Conservation (phyloP, 2,113 vertebrate species). For the Caracal caracal region DNA sequence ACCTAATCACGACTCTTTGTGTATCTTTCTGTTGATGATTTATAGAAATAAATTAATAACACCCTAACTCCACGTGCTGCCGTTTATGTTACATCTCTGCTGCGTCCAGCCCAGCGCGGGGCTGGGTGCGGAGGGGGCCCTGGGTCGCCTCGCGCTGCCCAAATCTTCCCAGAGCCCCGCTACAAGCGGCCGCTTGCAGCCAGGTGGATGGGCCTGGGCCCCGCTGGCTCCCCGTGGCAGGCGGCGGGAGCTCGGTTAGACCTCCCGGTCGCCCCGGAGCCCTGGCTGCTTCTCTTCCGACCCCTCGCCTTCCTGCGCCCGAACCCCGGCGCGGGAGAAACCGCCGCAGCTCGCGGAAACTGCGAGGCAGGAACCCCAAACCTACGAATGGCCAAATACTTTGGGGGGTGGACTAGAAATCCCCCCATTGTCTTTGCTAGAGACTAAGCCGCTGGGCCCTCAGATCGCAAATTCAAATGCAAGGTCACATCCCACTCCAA, state of each 20-base stretch:
- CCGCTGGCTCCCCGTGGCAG: neutral
- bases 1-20: slow-evolving; percentile 93
- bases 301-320: neutral
- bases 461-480: slow-evolving; percentile 74
- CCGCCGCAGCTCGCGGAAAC: neutral
- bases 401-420: neutral
- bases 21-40: slow-evolving; percentile 99
- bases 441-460: neutral
- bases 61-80: slow-evolving; percentile 93
- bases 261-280: neutral
- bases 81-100: slow-evolving; percentile 80
- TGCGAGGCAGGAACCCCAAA: neutral
- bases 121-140: slow-evolving; percentile 44
- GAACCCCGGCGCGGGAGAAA: neutral
- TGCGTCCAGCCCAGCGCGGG: slow-evolving; percentile 33
- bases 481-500: slow-evolving; percentile 66
- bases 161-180: neutral
- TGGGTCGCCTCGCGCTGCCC: neutral
- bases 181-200: neutral
- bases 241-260: neutral
- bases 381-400: neutral
- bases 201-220: neutral
- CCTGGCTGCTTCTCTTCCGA: neutral
- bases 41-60: slow-evolving; percentile 99
- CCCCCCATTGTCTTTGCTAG: neutral